phyloP scores from a whole-genome alignment of 2,797 vertebrate genomes.

The Anabas testudineus region DNA sequence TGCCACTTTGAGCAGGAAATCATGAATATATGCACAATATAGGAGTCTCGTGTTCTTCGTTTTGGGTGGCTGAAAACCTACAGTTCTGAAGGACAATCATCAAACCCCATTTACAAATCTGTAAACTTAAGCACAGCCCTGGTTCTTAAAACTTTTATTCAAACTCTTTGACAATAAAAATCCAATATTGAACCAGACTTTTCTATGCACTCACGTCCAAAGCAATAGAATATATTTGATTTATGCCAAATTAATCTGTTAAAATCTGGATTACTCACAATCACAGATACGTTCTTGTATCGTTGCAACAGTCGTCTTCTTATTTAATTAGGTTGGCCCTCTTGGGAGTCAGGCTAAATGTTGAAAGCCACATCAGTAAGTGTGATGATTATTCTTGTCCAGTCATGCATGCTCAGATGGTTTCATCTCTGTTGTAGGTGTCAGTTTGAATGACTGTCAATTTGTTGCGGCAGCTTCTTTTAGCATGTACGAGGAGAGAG shows the following conservation, averaged over 20 bases:
- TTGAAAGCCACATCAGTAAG: conserved; percentile 49
- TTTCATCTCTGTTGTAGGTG: conserved; percentile 67
- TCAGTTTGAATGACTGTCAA: conserved; percentile 67
- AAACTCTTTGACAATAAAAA: background rate
- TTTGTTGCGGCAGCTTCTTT: conserved; percentile 37
- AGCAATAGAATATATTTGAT: background rate
- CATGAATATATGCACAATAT: conserved; percentile 44
- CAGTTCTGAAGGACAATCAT: conserved; percentile 5
- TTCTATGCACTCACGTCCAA: background rate
- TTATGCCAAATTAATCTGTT: conserved; percentile 22
- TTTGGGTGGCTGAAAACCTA: conserved; percentile 25
- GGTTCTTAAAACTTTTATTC: too few species aligned
- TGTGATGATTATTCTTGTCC: conserved; percentile 67
- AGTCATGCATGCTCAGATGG: conserved; percentile 56
- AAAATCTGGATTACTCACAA: conserved; percentile 13
- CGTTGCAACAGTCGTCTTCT: conserved; percentile 16
- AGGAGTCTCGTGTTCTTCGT: conserved; percentile 32
- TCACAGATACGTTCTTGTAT: conserved; percentile 11
- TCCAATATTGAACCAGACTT: background rate
- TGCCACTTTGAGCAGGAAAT: conserved; percentile 38
- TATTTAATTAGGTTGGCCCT: conserved; percentile 37
- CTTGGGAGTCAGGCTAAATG: conserved; percentile 47
- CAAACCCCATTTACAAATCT: conserved; percentile 40
- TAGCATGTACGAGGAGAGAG: conserved; percentile 6
- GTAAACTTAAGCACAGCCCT: background rate